A percentile compares a stretch with the other conserved stretches of the same genome.
Conservation (phyloP, 2,797 vertebrate species). For the Emys orbicularis region DNA sequence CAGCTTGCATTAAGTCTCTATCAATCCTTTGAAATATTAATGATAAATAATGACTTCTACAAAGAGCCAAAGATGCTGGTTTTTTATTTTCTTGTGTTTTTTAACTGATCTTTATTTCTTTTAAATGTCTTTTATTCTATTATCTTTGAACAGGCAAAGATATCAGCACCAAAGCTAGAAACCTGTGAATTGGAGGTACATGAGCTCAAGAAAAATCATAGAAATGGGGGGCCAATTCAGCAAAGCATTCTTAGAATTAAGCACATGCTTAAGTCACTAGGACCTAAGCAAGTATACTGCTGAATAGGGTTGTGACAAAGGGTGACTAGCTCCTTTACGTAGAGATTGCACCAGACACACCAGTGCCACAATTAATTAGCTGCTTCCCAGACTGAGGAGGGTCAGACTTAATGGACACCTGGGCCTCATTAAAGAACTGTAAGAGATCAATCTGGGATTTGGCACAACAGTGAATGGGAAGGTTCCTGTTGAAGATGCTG, state of each 20-base stretch:
- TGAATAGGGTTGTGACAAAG: background rate
- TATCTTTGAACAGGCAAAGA: background rate
- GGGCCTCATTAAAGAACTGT: background rate
- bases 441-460: background rate
- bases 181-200: background rate
- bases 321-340: background rate
- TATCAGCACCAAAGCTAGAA: background rate
- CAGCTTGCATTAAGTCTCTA: constrained; percentile 59
- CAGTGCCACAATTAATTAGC: background rate
- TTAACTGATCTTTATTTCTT: constrained; percentile 25
- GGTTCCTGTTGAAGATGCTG: background rate
- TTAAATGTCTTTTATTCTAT: background rate
- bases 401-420: background rate
- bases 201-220: background rate
- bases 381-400: background rate
- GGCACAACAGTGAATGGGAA: background rate
- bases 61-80: constrained; percentile 37
- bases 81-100: constrained; percentile 16
- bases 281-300: background rate
- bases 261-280: background rate
- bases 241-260: background rate
- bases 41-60: constrained; percentile 58
- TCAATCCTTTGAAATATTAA: constrained; percentile 51
- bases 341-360: background rate
- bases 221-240: background rate